Evolutionary conservation across 2,888 invertebrate species (phyloP).

Genomic region (Caenorhabditis drosophilae): DNA sequence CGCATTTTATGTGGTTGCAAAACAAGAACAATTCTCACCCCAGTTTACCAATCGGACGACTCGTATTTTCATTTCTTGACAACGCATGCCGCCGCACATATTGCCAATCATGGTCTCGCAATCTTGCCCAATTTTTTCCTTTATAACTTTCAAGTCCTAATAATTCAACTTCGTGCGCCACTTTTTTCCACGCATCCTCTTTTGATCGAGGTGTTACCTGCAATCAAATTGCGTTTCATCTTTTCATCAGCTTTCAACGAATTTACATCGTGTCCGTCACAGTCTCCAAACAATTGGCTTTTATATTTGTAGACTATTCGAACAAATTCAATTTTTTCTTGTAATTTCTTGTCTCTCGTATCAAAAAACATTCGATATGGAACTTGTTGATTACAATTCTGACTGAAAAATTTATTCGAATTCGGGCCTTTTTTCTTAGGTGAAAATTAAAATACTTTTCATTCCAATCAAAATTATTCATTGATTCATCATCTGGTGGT

Average conservation of each 20-base stretch:
- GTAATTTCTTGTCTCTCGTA: slow-evolving; percentile 36
- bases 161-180: slow-evolving; percentile 34
- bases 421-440: no score
- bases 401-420: no score
- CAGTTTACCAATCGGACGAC: slow-evolving; percentile 28
- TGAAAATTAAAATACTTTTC: background rate
- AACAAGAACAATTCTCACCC: slow-evolving; percentile 16
- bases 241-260: background rate
- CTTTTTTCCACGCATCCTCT: slow-evolving; percentile 44
- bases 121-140: slow-evolving; percentile 42
- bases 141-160: slow-evolving; percentile 29
- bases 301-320: slow-evolving; percentile 38
- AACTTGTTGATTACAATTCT: slow-evolving; percentile 12
- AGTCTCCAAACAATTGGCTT: slow-evolving; percentile 40
- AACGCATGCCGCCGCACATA: slow-evolving; percentile 48
- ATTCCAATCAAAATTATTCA: slow-evolving; percentile 1
- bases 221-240: background rate
- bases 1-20: no score
- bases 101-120: slow-evolving; percentile 51
- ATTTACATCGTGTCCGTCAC: slow-evolving; percentile 35
- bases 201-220: slow-evolving; percentile 40
- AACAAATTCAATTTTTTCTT: slow-evolving; percentile 44
- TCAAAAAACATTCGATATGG: slow-evolving; percentile 25
- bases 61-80: slow-evolving; percentile 35
- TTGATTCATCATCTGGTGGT: slow-evolving; percentile 1